phyloP scores from a whole-genome alignment of 2,113 vertebrate genomes.

The Dromiciops gliroides region DNA sequence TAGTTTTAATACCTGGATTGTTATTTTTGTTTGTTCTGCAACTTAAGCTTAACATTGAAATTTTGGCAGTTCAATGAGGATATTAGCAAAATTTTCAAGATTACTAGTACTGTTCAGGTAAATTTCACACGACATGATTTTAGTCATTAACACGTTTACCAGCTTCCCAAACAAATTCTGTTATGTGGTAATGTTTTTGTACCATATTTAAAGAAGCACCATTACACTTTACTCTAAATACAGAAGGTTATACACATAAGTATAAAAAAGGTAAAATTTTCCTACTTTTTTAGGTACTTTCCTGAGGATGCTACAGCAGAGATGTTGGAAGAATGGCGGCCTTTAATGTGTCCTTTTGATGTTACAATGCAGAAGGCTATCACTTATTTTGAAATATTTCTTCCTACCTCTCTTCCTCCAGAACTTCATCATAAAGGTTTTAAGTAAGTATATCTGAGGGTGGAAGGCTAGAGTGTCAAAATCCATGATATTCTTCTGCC shows the following conservation, averaged over 20 bases:
- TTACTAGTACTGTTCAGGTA: background rate
- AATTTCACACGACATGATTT: background rate
- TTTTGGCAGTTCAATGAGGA: background rate
- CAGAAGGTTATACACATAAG: background rate
- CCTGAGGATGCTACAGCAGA: slow-evolving; percentile 92
- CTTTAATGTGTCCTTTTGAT: slow-evolving; percentile 97
- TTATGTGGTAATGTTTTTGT: background rate
- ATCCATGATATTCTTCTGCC: background rate
- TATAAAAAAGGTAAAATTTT: slow-evolving; percentile 16
- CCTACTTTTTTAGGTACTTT: slow-evolving; percentile 90
- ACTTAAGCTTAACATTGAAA: background rate
- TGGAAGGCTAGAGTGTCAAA: slow-evolving; percentile 34
- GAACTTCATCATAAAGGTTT: slow-evolving; percentile 95
- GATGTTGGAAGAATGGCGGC: slow-evolving; percentile 98
- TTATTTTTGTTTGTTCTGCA: background rate
- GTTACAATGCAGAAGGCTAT: slow-evolving; percentile 99
- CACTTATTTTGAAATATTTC: slow-evolving; percentile 96
- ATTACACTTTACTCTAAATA: background rate
- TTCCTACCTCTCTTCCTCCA: slow-evolving; percentile 96
- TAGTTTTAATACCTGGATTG: background rate
- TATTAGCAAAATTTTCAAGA: background rate
- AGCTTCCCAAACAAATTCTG: background rate
- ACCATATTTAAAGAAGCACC: background rate
- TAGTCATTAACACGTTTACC: background rate
- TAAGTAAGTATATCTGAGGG: slow-evolving; percentile 85